A percentile compares a stretch with the other conserved stretches of the same genome.
Conservation (phyloP, 2,113 vertebrate genomes). For the Isichthys henryi region DNA sequence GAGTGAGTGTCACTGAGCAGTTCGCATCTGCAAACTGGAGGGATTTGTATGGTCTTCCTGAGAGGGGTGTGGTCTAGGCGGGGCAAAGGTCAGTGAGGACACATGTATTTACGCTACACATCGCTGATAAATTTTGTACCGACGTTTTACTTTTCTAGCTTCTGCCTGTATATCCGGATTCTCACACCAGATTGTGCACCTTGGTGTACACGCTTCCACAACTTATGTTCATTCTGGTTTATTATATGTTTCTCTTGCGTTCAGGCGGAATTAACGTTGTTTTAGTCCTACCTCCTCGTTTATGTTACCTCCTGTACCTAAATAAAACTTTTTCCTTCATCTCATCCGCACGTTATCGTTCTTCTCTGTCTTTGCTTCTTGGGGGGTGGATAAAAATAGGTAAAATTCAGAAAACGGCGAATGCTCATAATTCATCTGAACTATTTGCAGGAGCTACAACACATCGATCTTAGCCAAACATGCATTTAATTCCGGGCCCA, state of each 20-base stretch:
- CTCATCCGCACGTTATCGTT: not conserved
- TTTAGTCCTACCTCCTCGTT: not conserved
- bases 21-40: not conserved
- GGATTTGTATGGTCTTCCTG: not conserved
- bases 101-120: not conserved
- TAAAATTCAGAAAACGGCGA: not conserved
- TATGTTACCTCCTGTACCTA: not conserved
- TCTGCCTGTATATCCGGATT: not conserved
- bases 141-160: not conserved
- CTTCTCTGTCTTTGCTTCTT: not conserved
- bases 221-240: not conserved
- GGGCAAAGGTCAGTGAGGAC: not conserved
- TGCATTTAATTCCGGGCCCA: not conserved
- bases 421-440: not conserved
- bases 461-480: slow-evolving; percentile 8
- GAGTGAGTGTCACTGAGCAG: not conserved
- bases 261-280: too few species aligned
- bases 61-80: not conserved
- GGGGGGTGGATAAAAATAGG: not conserved
- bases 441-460: slow-evolving; percentile 7
- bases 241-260: too few species aligned
- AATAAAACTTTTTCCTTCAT: not conserved
- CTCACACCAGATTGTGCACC: not conserved
- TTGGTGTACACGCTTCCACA: not conserved
- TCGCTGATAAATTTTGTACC: not conserved